Base-by-base conservation (phyloP, 1,140 invertebrate genomes). In the Leptoteleia sp. region DNA sequence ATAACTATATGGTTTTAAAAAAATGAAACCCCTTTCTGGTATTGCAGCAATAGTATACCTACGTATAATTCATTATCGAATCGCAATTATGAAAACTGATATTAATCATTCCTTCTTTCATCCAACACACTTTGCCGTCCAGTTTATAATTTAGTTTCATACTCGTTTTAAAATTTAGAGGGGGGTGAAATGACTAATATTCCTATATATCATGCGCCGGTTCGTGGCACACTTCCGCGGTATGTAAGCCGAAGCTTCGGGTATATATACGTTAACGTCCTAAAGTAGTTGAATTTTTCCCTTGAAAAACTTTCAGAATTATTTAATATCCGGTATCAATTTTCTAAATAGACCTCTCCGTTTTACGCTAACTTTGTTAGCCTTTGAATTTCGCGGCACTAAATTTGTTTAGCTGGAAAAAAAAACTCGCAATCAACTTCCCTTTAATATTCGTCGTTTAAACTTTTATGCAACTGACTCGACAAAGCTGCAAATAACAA, bases 281-380 rank as follows among this genome's bases (percentile, higher is more conserved):
- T 27, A 47, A 61, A 61, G 55, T 47, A 61, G 55, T 22, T 47
- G 42, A 45, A 61, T 61, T 61, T 61, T 35, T 61, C 42, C 55
- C 42, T 61, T 40, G 40, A 61, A 61, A 47, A 61, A 61, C 16
- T 61, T 61, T 12, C 12, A 15, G 42, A 61, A 61, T 61, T 61
- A 61, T 61, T 61, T 61, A 61, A 61, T 61, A 47, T 22, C 42
- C 12, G 22, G 11, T 45, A 37, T 42, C 55, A 61, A 61, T 61
- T 61, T 61, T 16, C 55, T 61, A 47, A 61, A 61, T 47, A 61
- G 42, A 47, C 55, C 47, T 9, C 22, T 12, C 17, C 52, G 38
- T 12, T 42, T 29, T 19, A 31, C 38, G 33, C 19, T 38, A 57
- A 43, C 37, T 29, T 57, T 55, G 16, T 35, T 42, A 15, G 38